Conservation (phyloP, 2,888 invertebrate genomes). For the Dorcus hopei region DNA sequence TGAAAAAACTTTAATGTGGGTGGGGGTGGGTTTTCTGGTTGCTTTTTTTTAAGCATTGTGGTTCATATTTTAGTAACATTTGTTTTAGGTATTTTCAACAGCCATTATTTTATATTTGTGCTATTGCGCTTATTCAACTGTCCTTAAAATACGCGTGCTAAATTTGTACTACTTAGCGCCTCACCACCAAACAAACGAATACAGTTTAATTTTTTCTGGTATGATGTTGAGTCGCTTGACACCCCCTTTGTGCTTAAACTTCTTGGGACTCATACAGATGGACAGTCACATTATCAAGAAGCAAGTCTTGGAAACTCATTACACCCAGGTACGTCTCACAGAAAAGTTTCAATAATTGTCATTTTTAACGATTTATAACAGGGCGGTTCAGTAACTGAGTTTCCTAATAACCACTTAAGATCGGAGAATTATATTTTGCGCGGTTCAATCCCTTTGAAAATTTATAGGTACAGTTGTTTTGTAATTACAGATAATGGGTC, state of each 20-base stretch:
- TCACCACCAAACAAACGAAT: conserved; percentile 97
- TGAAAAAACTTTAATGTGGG: background rate
- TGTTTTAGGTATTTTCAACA: conserved; percentile 79
- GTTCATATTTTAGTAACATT: conserved; percentile 5
- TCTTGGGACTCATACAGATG: conserved; percentile 95
- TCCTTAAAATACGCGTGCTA: conserved; percentile 91
- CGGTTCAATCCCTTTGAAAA: too few relatives aligned
- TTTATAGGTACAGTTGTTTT: background rate
- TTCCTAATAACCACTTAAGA: background rate
- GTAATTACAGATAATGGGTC: conserved; percentile 84
- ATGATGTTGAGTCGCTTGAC: conserved; percentile 97
- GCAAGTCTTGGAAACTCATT: conserved; percentile 83
- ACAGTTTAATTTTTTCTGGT: conserved; percentile 97
- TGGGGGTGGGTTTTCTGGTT: background rate
- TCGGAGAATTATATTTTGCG: too few relatives aligned
- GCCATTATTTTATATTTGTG: conserved; percentile 91
- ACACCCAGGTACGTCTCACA: conserved; percentile 76
- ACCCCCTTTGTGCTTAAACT: conserved; percentile 97
- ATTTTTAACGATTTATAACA: background rate
- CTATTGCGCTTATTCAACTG: conserved; percentile 97
- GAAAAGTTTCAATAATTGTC: background rate
- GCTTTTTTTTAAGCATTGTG: background rate
- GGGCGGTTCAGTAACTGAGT: background rate
- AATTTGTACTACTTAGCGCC: conserved; percentile 97
- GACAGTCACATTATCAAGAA: conserved; percentile 90